Evolutionary conservation across 2,797 vertebrate genomes (phyloP), one percentile per base, ranked within the genome.

Genomic region (Spondyliosoma cantharus): DNA sequence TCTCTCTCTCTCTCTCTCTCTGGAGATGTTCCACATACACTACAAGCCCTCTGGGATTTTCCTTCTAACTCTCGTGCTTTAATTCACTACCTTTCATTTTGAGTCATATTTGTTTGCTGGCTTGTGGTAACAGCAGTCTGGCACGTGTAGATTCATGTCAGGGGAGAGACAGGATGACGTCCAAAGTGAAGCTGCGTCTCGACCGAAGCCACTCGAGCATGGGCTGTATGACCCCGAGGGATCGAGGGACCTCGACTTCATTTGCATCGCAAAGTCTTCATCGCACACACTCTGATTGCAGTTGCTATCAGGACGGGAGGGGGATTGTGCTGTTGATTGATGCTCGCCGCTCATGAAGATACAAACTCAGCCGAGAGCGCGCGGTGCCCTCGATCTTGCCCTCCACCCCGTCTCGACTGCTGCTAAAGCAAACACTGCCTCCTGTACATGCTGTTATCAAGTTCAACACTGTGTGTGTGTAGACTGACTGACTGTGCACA

Each of bases 251-350:
- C 56, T 84, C 27, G 25, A 1, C 69, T 57, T 13, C 27, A 85
- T 89, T 83, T 78, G 57, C 85, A 81, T 78, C 71, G 77, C 58
- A 73, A 62, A 79, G 45, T 72, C 72, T 83, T 79, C 63, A 81
- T 67, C 46, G 53, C 37, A 65, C 48, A 66, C 16, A n/a, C 46
- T 32, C 32, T 42, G 71, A 83, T 74, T 81, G 56, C 66, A 22
- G 16, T 65, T 63, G 46, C 43, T 57, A 49, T 77, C 62, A 79
- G 50, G 19, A n/a, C 13, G 46, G n/a, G n/a, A 27, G 12, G 14
- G 16, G 19, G 43, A 60, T 78, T 78, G 53, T 22, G 45, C 19
- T 11, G 24, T 62, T 63, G 27, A 67, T 65, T 53, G 74, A 77
- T 60, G 42, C 20, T 22, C 14, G 0, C 20, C 25, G 57, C 24